Conservation (phyloP, 2,113 vertebrate species). For the Gymnogyps californianus region DNA sequence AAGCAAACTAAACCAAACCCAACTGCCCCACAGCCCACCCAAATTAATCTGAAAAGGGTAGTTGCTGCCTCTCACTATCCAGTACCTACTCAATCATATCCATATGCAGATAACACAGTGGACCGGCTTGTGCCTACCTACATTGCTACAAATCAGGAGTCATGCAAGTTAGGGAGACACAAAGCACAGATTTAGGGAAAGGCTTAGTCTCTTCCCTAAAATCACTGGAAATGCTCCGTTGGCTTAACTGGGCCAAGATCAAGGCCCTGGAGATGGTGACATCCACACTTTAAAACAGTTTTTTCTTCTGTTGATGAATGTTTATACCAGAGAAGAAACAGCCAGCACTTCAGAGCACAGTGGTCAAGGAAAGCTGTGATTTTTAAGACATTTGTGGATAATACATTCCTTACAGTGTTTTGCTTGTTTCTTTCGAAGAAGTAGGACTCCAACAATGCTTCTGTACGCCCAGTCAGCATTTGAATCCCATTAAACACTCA, state of each 20-base stretch:
- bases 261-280: background rate
- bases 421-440: background rate
- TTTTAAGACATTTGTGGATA: background rate
- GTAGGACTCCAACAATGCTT: background rate
- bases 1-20: background rate
- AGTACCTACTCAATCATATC: background rate
- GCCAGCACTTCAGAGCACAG: background rate
- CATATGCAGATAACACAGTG: background rate
- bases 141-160: background rate
- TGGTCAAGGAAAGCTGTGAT: background rate
- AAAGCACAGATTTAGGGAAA: background rate
- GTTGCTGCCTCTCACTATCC: background rate
- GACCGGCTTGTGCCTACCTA: fast-evolving
- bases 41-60: background rate
- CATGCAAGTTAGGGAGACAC: background rate
- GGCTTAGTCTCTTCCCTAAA: background rate
- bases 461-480: background rate
- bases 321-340: background rate
- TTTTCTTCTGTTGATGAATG: background rate
- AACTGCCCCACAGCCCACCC: background rate
- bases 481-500: constrained; percentile 10
- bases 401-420: background rate
- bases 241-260: background rate
- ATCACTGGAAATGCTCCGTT: background rate
- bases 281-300: background rate